Conservation (phyloP, 2,797 vertebrate genomes). For the Sebastes steindachneri region DNA sequence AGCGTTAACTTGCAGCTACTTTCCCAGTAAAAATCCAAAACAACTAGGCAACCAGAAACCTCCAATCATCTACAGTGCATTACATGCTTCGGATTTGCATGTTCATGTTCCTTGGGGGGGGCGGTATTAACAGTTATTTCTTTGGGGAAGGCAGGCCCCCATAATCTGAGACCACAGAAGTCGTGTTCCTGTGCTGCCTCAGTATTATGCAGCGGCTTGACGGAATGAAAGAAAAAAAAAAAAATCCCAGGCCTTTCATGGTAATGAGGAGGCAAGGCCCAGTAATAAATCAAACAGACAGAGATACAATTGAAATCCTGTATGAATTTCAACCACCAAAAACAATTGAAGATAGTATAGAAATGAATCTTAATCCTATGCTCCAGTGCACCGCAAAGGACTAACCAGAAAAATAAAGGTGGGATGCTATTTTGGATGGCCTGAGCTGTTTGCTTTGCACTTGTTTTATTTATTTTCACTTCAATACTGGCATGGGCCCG, state of each 20-base stretch:
- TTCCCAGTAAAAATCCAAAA: too few species aligned
- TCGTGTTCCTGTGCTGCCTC: slow-evolving; percentile 33
- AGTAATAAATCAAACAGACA: slow-evolving; percentile 82
- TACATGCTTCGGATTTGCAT: slow-evolving; percentile 7
- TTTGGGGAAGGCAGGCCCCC: slow-evolving; percentile 17
- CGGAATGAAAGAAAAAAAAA: slow-evolving; percentile 22
- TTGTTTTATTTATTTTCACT: slow-evolving; percentile 66
- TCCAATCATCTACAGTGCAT: slow-evolving; percentile 3
- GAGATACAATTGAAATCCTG: slow-evolving; percentile 79
- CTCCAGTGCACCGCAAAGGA: slow-evolving; percentile 52
- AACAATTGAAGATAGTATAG: slow-evolving; percentile 74
- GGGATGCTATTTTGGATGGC: slow-evolving; percentile 60
- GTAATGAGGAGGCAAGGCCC: slow-evolving; percentile 67
- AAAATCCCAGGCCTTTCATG: slow-evolving; percentile 60
- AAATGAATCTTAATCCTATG: slow-evolving; percentile 75
- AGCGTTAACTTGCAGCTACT: too few species aligned
- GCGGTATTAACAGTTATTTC: slow-evolving; percentile 37
- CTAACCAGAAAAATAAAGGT: slow-evolving; percentile 51
- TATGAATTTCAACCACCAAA: slow-evolving; percentile 66
- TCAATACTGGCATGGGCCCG: slow-evolving; percentile 12
- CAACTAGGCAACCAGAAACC: neutral
- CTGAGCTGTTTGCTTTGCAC: slow-evolving; percentile 29
- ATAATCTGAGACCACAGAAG: slow-evolving; percentile 31
- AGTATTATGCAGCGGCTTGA: slow-evolving; percentile 52
- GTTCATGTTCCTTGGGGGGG: slow-evolving; percentile 18